Evolutionary conservation across 2,113 vertebrate species (phyloP).

Genomic region (Hymenochirus boettgeri): DNA sequence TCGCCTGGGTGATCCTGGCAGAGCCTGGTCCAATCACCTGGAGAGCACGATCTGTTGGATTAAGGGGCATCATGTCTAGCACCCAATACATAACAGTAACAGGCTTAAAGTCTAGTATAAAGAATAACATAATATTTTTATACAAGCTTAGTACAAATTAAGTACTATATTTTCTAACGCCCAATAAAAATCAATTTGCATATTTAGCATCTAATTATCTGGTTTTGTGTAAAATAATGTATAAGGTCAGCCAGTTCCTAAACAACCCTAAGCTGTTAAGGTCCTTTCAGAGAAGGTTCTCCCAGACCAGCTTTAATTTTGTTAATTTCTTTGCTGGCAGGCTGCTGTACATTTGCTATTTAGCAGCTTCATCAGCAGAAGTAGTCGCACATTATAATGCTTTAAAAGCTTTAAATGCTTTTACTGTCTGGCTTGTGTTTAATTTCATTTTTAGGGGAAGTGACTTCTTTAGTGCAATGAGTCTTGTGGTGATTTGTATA

Average conservation of each 20-base stretch:
- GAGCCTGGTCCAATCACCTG: too few relatives aligned
- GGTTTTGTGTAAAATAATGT: neutral
- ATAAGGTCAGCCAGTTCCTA: neutral
- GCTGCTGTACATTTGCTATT: neutral
- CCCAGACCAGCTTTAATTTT: neutral
- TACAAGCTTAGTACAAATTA: neutral
- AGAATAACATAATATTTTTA: slow-evolving; percentile 2
- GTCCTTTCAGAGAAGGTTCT: neutral
- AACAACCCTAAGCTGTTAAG: neutral
- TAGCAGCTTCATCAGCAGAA: slow-evolving; percentile 1
- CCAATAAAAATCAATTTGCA: slow-evolving; percentile 14
- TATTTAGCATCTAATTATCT: slow-evolving; percentile 17
- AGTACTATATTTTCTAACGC: neutral
- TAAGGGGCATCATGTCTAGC: too few relatives aligned
- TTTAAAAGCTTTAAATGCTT: slow-evolving; percentile 4
- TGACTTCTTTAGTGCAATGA: neutral
- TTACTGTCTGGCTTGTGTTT: neutral
- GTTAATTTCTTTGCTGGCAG: slow-evolving; percentile 16
- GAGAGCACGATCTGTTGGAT: too few relatives aligned
- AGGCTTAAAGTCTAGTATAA: too few relatives aligned
- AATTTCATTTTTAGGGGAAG: neutral
- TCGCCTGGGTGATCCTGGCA: too few relatives aligned
- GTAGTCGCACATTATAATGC: neutral
- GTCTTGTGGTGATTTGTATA: neutral
- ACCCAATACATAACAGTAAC: too few relatives aligned